Evolutionary conservation across 1,140 invertebrate species (phyloP), one percentile per base, ranked within the genome.

Genomic region (Danaus melanippus): DNA sequence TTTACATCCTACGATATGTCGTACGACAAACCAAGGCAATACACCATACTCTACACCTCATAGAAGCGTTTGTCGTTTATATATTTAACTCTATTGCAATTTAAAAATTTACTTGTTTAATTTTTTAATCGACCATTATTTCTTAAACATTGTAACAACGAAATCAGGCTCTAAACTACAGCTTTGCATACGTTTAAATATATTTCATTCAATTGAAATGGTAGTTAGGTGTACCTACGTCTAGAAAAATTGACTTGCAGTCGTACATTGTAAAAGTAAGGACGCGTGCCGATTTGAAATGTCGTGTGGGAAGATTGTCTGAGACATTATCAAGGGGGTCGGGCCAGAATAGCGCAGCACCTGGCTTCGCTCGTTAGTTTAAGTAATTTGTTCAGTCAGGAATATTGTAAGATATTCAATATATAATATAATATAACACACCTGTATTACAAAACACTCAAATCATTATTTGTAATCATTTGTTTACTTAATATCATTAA

Each of bases 251-350:
- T 32, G 12, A 61, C 39, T 32, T 21, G 9, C 47, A 51, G 10
- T 65, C 66, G 54, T 60, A 55, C 42, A 41, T 11, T 56, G 32
- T 60, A 65, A 65, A 61, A 15, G 48, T 42, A 44, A 32, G 49
- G 47, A 64, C 60, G 53, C 66, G 66, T 68, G 63, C 64, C 58
- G 48, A 56, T 42, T 60, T 58, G 50, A 54, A 60, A 64, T 58
- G 42, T 59, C 55, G 67, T 60, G 64, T 69, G 67, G 61, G 66
- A 45, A 60, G 61, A 60, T 60, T 60, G 53, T 41, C 43, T 55
- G 50, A 56, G 61, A 47, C 58, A 61, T 68, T 66, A 66, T 66
- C 51, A 60, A 62, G 54, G 61, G 56, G 67, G 64, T 52, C 53
- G 58, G 63, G 53, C 53, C 50, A 46, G 42, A 54, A 51, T 58